Percentiles rank a stretch among this genome's conserved stretches.
Conservation (phyloP, 2,797 vertebrate genomes). For the Leptodactylus fallax region DNA sequence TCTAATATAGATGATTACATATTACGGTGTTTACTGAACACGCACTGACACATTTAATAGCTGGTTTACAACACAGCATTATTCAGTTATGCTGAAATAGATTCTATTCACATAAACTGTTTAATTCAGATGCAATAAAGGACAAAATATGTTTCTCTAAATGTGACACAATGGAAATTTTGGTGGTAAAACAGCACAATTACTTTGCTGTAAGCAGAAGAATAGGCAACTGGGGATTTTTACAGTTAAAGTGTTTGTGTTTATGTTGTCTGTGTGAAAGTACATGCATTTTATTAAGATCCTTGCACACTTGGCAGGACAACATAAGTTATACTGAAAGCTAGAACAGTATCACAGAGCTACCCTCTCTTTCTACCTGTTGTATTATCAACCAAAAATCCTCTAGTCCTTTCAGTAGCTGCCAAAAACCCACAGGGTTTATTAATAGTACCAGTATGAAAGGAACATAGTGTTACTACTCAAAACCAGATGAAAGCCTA, state of each 20-base stretch:
- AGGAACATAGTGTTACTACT: not conserved
- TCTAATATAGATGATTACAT: not conserved
- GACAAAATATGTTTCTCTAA: not conserved
- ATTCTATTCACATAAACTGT: slow-evolving; percentile 3
- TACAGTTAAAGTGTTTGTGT: not conserved
- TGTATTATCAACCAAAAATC: not conserved
- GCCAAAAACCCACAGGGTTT: slow-evolving; percentile 11
- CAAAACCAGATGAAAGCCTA: not conserved
- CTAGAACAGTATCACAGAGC: not conserved
- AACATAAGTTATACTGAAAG: not conserved
- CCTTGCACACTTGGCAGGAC: not conserved
- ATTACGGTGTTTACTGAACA: not conserved
- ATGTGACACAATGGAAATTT: slow-evolving; percentile 16
- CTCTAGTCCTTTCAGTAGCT: not conserved
- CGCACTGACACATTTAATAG: slow-evolving; percentile 15
- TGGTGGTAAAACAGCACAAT: not conserved
- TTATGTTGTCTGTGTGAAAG: not conserved
- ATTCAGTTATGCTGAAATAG: not conserved
- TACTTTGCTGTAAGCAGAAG: not conserved
- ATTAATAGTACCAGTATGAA: not conserved
- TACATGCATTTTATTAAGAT: not conserved
- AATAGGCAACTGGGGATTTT: slow-evolving; percentile 22
- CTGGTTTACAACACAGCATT: slow-evolving; percentile 55
- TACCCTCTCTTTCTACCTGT: not conserved
- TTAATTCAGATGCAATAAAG: not conserved